Conservation (phyloP, 2,888 invertebrate genomes). For the Camptogramma bilineatum region DNA sequence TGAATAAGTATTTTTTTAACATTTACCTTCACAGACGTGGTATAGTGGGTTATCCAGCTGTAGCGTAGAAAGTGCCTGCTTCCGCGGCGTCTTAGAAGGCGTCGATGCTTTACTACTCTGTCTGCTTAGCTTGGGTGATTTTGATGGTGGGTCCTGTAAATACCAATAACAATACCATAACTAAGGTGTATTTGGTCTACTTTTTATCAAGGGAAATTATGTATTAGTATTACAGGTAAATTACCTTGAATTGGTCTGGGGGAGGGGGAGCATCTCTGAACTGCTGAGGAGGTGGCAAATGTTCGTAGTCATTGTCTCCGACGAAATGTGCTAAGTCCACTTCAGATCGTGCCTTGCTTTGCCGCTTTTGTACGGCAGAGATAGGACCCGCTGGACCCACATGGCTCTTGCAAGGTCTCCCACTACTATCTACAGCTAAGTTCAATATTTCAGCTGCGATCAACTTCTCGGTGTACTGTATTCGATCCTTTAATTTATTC, state of each 20-base stretch:
- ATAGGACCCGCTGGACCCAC: slow-evolving; percentile 52
- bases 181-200: neutral
- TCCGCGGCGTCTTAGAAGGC: slow-evolving; percentile 73
- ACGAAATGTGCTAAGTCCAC: slow-evolving; percentile 83
- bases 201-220: neutral
- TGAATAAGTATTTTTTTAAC: neutral
- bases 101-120: slow-evolving; percentile 80
- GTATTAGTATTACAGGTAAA: neutral
- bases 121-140: slow-evolving; percentile 75
- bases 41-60: slow-evolving; percentile 90
- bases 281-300: slow-evolving; percentile 93
- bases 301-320: slow-evolving; percentile 88
- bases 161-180: neutral
- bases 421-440: slow-evolving; percentile 68
- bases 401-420: slow-evolving; percentile 65
- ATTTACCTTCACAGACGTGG: slow-evolving; percentile 90
- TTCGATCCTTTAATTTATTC: slow-evolving; percentile 74
- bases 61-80: slow-evolving; percentile 70
- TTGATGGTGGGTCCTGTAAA: slow-evolving; percentile 75
- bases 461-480: slow-evolving; percentile 80
- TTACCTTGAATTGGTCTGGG: slow-evolving; percentile 88
- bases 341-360: slow-evolving; percentile 86
- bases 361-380: slow-evolving; percentile 66
- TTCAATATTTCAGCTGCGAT: slow-evolving; percentile 80
- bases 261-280: slow-evolving; percentile 93